Percentiles rank a stretch among this genome's conserved stretches.
These are phyloP conservation scores for Lamellibrachia luymesi DNA, from an alignment of 1,140 invertebrate species.

Conservation along the genomic window DNA sequence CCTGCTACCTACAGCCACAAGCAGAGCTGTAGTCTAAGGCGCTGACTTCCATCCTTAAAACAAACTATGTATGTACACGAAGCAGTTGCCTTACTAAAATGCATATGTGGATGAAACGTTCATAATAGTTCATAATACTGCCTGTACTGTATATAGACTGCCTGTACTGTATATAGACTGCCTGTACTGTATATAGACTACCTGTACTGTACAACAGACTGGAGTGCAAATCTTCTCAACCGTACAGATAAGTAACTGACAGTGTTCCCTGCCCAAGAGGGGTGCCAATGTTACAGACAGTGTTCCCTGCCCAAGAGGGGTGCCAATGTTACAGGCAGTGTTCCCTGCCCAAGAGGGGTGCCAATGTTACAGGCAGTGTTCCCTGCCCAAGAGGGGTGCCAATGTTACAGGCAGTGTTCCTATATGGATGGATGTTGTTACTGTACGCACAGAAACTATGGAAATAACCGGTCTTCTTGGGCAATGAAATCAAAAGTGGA, in stretches of 20 bases:
- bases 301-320: not conserved
- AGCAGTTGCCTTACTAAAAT: constrained; percentile 1
- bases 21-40: not conserved
- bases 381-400: not conserved
- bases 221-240: not conserved
- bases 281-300: not conserved
- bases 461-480: not conserved
- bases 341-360: not conserved
- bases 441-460: not conserved
- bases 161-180: not conserved
- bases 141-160: not conserved
- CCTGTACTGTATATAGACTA: not conserved
- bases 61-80: not conserved
- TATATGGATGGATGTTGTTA: not conserved
- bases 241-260: not conserved
- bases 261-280: not conserved
- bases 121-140: not conserved
- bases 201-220: not conserved
- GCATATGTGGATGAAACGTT: not conserved
- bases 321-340: not conserved
- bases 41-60: not conserved
- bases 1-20: not conserved
- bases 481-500: not conserved
- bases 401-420: not conserved
- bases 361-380: not conserved